A percentile compares a stretch with the other conserved stretches of the same genome.
phyloP scores from a whole-genome alignment of 2,797 vertebrate species.

The Silurus aristotelis region DNA sequence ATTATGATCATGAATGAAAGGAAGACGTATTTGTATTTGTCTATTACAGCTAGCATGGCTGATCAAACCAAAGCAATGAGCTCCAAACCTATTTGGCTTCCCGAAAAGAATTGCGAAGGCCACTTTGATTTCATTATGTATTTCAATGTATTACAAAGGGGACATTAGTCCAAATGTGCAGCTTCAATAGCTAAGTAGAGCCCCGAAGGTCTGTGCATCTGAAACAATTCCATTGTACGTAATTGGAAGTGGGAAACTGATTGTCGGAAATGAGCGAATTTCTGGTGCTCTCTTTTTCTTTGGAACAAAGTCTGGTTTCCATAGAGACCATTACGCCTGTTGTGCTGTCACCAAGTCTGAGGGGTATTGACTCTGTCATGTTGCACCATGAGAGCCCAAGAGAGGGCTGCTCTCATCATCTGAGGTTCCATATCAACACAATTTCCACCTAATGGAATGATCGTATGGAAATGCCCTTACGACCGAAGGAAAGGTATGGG shows the following conservation, averaged over 20 bases:
- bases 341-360: slow-evolving; percentile 36
- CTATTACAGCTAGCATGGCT: slow-evolving; percentile 39
- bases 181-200: slow-evolving; percentile 29
- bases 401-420: slow-evolving; percentile 48
- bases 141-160: not conserved
- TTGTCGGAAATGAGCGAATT: slow-evolving; percentile 29
- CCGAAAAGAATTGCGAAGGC: slow-evolving; percentile 11
- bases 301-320: slow-evolving; percentile 29
- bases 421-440: slow-evolving; percentile 29
- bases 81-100: slow-evolving; percentile 33
- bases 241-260: slow-evolving; percentile 26
- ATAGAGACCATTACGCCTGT: slow-evolving; percentile 5
- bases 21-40: slow-evolving; percentile 39
- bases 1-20: slow-evolving; percentile 23
- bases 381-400: slow-evolving; percentile 39
- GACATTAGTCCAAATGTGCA: slow-evolving; percentile 17
- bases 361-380: slow-evolving; percentile 33
- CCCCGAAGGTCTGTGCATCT: slow-evolving; percentile 10
- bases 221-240: slow-evolving; percentile 22
- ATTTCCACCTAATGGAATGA: slow-evolving; percentile 58
- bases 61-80: slow-evolving; percentile 16
- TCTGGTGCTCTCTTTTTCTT: not conserved
- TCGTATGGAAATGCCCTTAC: slow-evolving; percentile 59
- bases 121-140: slow-evolving; percentile 35
- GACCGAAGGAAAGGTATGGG: slow-evolving; percentile 51